Conservation (phyloP, 2,113 vertebrate genomes). For the western clawed frog (Xenopus tropicalis) region DNA sequence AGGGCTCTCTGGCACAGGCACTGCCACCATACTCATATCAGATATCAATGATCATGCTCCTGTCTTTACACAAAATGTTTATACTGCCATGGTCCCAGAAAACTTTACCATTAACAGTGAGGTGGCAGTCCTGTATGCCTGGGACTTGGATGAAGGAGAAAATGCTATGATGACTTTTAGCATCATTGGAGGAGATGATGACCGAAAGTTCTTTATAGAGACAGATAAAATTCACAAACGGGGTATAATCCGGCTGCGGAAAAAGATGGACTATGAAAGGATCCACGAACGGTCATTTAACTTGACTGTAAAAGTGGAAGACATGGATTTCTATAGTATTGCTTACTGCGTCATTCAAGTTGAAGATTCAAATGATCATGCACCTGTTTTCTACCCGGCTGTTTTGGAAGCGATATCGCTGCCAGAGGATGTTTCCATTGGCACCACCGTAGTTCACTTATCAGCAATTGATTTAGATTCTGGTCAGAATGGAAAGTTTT, state of each 20-base stretch:
- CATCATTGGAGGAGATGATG: constrained; percentile 76
- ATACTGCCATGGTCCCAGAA: constrained; percentile 70
- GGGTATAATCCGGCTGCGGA: constrained; percentile 72
- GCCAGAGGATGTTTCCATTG: constrained; percentile 70
- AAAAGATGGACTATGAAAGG: constrained; percentile 81
- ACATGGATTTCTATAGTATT: constrained; percentile 74
- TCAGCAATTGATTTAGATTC: constrained; percentile 81
- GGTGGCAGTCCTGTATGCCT: constrained; percentile 72
- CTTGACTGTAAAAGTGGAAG: constrained; percentile 80
- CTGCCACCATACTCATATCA: constrained; percentile 76
- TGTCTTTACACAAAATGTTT: constrained; percentile 74
- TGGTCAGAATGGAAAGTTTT: constrained; percentile 75
- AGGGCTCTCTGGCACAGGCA: constrained; percentile 78
- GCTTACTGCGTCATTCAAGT: constrained; percentile 78
- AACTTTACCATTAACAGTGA: constrained; percentile 72
- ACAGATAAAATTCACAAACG: constrained; percentile 71
- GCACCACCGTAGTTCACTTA: constrained; percentile 78
- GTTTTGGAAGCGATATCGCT: constrained; percentile 73
- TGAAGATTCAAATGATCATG: constrained; percentile 80
- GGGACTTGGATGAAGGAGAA: constrained; percentile 77
- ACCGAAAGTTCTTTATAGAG: constrained; percentile 82
- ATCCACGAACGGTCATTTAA: constrained; percentile 81
- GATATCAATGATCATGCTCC: constrained; percentile 86
- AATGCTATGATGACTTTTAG: constrained; percentile 80
- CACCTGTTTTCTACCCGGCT: constrained; percentile 78